These are phyloP conservation scores for Bergia sp. DNA, from an alignment of 92 coral and sea anemone species.

Conservation along the genomic window DNA sequence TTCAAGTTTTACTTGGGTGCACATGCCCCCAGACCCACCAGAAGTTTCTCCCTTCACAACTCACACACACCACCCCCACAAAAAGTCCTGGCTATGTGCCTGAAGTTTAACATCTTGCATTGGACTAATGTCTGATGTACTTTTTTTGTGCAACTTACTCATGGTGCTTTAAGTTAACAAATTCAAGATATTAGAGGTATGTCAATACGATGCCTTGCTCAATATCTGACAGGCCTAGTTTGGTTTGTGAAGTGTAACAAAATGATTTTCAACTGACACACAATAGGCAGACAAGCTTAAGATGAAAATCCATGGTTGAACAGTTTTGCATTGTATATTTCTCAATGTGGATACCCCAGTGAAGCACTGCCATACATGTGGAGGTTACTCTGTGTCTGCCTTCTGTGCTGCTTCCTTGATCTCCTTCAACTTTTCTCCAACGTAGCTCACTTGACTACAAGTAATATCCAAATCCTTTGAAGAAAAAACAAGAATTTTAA, in stretches of 20 bases:
- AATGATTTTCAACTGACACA: neutral
- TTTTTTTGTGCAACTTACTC: too few species aligned
- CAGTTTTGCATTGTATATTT: neutral
- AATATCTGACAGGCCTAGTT: neutral
- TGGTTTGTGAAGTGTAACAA: neutral
- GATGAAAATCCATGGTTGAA: neutral
- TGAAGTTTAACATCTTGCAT: too few species aligned
- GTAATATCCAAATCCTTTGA: constrained; percentile 85
- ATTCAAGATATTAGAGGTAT: neutral
- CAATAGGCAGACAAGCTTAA: neutral
- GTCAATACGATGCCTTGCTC: neutral
- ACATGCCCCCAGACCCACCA: too few species aligned
- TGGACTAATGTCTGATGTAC: too few species aligned
- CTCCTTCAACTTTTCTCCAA: constrained; percentile 76
- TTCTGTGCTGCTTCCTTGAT: constrained; percentile 59
- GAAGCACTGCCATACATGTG: neutral
- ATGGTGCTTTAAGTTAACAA: neutral
- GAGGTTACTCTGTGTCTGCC: constrained; percentile 20
- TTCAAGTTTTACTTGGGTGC: too few species aligned
- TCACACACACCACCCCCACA: too few species aligned
- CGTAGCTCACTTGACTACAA: constrained; percentile 75
- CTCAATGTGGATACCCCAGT: neutral
- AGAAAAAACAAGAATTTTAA: constrained; percentile 19
- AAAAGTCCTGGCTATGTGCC: too few species aligned
- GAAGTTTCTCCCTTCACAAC: too few species aligned